Evolutionary conservation across 2,113 vertebrate species (phyloP).

Genomic region (Sakesphorus luctuosus): DNA sequence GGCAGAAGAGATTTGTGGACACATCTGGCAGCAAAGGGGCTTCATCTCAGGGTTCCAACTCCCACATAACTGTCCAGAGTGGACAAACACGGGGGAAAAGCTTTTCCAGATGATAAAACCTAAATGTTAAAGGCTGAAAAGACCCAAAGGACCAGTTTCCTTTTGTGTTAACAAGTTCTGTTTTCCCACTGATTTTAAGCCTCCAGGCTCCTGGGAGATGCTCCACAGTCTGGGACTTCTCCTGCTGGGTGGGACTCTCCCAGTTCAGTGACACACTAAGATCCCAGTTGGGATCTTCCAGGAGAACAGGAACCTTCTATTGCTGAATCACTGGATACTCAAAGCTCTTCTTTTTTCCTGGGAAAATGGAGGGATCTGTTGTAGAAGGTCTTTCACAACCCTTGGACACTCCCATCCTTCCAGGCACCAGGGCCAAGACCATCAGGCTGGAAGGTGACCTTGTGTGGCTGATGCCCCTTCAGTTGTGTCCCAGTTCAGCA

Average conservation of each 20-base stretch:
- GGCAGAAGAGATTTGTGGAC: neutral
- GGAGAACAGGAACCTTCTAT: neutral
- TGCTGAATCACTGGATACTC: neutral
- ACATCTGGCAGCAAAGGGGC: neutral
- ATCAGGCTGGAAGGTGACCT: neutral
- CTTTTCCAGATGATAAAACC: neutral
- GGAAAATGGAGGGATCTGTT: neutral
- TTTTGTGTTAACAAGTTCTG: neutral
- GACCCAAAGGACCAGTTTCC: neutral
- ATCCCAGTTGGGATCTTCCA: neutral
- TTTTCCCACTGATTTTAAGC: neutral
- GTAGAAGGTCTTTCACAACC: neutral
- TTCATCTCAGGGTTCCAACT: neutral
- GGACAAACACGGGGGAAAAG: neutral
- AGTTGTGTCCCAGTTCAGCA: no score
- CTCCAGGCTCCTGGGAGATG: neutral
- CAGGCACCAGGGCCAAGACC: neutral
- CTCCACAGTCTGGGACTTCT: neutral
- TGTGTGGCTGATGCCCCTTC: neutral
- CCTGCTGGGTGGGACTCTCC: neutral
- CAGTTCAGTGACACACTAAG: neutral
- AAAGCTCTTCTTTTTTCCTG: neutral
- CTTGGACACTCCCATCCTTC: neutral
- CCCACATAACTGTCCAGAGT: accelerated
- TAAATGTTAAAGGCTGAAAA: neutral